Evolutionary conservation across 2,888 invertebrate genomes (phyloP).

Genomic region (Tromatobia lineatoria): DNA sequence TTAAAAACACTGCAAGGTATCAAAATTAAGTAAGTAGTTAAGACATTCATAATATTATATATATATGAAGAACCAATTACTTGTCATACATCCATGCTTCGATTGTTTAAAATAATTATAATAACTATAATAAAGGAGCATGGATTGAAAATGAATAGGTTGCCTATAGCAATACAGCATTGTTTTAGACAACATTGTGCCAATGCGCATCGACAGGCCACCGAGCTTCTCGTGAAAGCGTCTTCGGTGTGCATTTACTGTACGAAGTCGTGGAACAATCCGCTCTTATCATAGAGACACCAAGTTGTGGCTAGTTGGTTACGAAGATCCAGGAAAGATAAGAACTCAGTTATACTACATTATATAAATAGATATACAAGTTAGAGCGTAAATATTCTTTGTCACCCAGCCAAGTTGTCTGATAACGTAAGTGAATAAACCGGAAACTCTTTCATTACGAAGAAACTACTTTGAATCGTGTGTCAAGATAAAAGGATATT

Average conservation of each 20-base stretch:
- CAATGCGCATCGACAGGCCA: not conserved
- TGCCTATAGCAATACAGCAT: not conserved
- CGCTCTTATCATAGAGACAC: not conserved
- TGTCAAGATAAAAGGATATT: conserved; percentile 6
- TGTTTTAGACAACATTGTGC: not conserved
- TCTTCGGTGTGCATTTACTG: conserved; percentile 4
- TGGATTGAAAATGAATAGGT: no score
- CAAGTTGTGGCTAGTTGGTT: conserved; percentile 6
- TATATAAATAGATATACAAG: not conserved
- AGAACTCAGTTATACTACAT: not conserved
- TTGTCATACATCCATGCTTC: no score
- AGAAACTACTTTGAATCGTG: not conserved
- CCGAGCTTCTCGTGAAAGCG: not conserved
- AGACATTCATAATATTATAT: no score
- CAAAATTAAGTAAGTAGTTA: no score
- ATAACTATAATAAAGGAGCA: no score
- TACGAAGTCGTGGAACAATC: not conserved
- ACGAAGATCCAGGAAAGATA: conserved; percentile 3
- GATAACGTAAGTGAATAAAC: conserved; percentile 2
- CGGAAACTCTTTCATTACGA: not conserved
- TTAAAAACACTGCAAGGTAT: no score
- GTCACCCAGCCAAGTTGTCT: not conserved
- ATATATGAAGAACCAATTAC: no score
- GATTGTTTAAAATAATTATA: no score
- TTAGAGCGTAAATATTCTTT: not conserved